A percentile compares a stretch with the other conserved stretches of the same genome.
Evolutionary conservation across 2,113 vertebrate genomes (phyloP).

Genomic region (Peromyscus polionotus): DNA sequence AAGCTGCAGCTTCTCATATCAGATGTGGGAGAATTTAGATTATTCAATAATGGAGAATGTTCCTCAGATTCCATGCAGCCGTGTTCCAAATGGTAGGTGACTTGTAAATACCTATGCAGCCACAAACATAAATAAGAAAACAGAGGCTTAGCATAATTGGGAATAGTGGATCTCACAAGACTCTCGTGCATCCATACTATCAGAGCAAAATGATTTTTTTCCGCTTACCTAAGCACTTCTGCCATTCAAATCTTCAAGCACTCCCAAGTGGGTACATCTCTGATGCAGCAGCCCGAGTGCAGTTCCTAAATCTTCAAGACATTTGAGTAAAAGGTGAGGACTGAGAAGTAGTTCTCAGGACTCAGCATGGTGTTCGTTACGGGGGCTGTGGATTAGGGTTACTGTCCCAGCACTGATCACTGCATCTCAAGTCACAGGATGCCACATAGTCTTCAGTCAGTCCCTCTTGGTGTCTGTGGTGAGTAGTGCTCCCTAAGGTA

Average conservation of each 20-base stretch:
- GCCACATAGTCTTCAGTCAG: background rate
- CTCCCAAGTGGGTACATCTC: background rate
- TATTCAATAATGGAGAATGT: background rate
- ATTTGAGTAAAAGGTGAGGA: background rate
- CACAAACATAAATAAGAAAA: constrained; percentile 5
- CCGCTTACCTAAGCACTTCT: constrained; percentile 33
- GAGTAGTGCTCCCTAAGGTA: background rate
- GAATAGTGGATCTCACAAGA: background rate
- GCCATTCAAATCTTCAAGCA: background rate
- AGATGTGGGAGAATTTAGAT: background rate
- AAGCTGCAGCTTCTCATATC: background rate
- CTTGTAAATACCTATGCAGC: background rate
- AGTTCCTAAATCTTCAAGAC: background rate
- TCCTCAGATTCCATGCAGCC: background rate
- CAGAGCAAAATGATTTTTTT: constrained; percentile 58
- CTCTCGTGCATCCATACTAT: background rate
- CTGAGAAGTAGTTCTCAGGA: background rate
- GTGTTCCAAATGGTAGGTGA: background rate
- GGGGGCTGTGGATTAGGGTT: background rate
- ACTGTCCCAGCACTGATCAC: background rate
- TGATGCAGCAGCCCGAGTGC: background rate
- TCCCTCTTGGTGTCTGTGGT: background rate
- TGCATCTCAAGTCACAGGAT: background rate
- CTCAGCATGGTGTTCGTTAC: background rate
- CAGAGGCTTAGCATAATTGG: background rate